phyloP scores from a whole-genome alignment of 2,888 invertebrate species.

The Alloscopus bannaensis region DNA sequence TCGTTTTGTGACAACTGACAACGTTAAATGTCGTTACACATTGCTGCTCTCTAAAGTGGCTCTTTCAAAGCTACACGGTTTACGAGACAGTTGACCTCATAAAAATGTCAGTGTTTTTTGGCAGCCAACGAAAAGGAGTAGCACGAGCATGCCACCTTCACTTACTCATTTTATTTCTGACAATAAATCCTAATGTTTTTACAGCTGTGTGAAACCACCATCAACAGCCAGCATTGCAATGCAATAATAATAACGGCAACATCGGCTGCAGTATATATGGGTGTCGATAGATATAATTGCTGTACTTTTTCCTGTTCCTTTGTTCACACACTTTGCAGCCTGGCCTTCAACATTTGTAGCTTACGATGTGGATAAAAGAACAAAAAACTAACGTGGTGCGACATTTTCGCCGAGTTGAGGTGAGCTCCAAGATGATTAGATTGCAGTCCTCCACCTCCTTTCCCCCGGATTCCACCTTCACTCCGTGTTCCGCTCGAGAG shows the following conservation, averaged over 20 bases:
- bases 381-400: slow-evolving; percentile 52
- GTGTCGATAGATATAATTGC: no score
- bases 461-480: slow-evolving; percentile 56
- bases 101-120: slow-evolving; percentile 52
- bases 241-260: neutral
- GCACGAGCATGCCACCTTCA: slow-evolving; percentile 30
- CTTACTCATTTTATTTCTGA: slow-evolving; percentile 42
- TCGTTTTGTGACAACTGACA: no score
- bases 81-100: slow-evolving; percentile 55
- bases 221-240: neutral
- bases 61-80: no score
- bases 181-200: slow-evolving; percentile 11
- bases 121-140: slow-evolving; percentile 30
- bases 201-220: slow-evolving; percentile 6
- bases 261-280: no score
- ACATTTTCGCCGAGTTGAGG: slow-evolving; percentile 46
- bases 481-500: slow-evolving; percentile 33
- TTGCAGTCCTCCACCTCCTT: slow-evolving; percentile 47
- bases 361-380: slow-evolving; percentile 14
- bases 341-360: no score
- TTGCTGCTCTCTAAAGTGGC: no score
- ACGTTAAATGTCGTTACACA: no score
- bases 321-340: no score
- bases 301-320: no score
- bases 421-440: slow-evolving; percentile 47